Conservation (phyloP, 2,888 invertebrate genomes). For the Sminthurides aquaticus region DNA sequence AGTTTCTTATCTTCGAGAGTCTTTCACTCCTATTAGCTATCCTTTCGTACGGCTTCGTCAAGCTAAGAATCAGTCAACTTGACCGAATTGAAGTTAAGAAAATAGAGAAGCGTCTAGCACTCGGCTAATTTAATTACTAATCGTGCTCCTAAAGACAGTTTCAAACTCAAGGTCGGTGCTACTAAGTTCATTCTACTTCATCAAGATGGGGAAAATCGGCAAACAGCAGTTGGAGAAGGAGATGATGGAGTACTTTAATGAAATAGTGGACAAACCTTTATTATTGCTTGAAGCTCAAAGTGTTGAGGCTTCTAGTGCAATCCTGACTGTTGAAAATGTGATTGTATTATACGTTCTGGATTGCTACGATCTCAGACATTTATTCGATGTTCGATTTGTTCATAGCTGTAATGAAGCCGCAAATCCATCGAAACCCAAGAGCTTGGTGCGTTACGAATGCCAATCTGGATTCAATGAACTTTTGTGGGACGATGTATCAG, state of each 20-base stretch:
- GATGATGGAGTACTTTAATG: slow-evolving; percentile 11
- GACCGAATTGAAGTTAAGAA: slow-evolving; percentile 60
- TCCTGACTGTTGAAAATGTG: slow-evolving; percentile 14
- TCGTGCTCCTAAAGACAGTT: neutral
- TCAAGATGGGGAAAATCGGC: slow-evolving; percentile 18
- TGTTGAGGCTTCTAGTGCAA: slow-evolving; percentile 2
- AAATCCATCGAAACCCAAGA: neutral
- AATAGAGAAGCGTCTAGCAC: slow-evolving; percentile 64
- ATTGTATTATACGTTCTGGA: slow-evolving; percentile 17
- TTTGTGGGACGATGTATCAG: neutral
- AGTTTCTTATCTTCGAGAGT: slow-evolving; percentile 75
- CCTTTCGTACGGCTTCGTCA: slow-evolving; percentile 59
- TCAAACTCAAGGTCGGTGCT: no score
- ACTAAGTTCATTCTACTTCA: no score
- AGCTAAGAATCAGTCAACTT: slow-evolving; percentile 59
- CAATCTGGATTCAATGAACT: neutral
- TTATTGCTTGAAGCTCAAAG: slow-evolving; percentile 5
- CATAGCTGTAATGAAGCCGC: neutral
- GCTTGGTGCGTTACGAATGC: neutral
- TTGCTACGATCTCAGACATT: slow-evolving; percentile 5
- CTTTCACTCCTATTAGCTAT: slow-evolving; percentile 61
- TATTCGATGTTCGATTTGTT: slow-evolving; percentile 9
- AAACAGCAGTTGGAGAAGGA: slow-evolving; percentile 9
- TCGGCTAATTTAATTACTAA: slow-evolving; percentile 49
- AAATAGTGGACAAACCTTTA: slow-evolving; percentile 18